phyloP scores from a whole-genome alignment of 2,888 invertebrate species.

The Drosophila anceps region DNA sequence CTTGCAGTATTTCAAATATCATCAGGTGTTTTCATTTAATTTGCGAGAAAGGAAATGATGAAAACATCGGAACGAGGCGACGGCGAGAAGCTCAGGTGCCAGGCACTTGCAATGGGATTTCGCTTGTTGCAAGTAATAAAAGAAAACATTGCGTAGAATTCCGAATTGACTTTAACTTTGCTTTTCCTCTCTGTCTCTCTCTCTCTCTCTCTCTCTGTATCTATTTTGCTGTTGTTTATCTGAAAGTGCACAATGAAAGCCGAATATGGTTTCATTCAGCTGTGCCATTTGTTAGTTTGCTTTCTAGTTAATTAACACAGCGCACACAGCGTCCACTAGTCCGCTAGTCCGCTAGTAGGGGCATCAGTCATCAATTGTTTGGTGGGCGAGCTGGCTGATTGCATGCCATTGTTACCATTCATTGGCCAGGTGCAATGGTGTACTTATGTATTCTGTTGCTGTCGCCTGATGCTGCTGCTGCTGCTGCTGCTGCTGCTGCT shows the following conservation, averaged over 20 bases:
- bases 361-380: conserved; percentile 45
- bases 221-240: conserved; percentile 20
- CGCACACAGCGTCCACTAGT: conserved; percentile 15
- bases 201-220: not conserved
- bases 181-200: not conserved
- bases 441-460: conserved; percentile 32
- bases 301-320: conserved; percentile 58
- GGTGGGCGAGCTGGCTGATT: conserved; percentile 4
- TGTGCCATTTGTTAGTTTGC: conserved; percentile 31
- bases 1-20: conserved; percentile 60
- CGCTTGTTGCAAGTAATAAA: conserved; percentile 41
- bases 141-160: conserved; percentile 38
- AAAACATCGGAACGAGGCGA: conserved; percentile 31
- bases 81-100: conserved; percentile 24
- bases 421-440: conserved; percentile 31
- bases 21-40: conserved; percentile 85
- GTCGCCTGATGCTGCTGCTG: conserved; percentile 1
- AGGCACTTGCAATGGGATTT: conserved; percentile 24
- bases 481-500: not conserved
- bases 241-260: conserved; percentile 34
- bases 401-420: conserved; percentile 37
- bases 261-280: conserved; percentile 19
- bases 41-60: conserved; percentile 71
- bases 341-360: conserved; percentile 9
- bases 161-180: conserved; percentile 11